These are phyloP conservation scores for Paracanthobrama guichenoti DNA, from an alignment of 2,113 vertebrate species.

Conservation along the genomic window DNA sequence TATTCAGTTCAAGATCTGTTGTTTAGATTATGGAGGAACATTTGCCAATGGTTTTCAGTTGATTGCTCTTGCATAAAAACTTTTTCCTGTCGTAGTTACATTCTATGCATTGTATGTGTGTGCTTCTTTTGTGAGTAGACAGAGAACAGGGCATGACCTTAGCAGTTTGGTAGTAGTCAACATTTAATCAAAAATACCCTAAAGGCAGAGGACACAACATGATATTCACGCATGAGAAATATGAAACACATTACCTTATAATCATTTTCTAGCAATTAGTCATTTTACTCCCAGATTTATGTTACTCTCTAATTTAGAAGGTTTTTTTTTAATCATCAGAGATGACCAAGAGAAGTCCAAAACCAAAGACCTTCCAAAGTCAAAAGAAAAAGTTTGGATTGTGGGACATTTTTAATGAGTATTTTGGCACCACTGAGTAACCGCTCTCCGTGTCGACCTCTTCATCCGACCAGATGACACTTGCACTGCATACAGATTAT, in stretches of 20 bases:
- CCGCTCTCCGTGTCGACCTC: conserved; percentile 25
- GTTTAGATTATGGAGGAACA: neutral
- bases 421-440: conserved; percentile 30
- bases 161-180: neutral
- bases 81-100: neutral
- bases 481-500: conserved; percentile 37
- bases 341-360: conserved; percentile 9
- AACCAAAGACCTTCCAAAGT: conserved; percentile 8
- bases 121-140: neutral
- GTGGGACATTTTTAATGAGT: conserved; percentile 7
- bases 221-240: conserved; percentile 4
- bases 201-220: neutral
- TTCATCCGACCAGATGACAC: conserved; percentile 21
- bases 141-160: neutral
- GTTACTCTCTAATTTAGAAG: conserved; percentile 4
- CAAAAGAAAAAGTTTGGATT: conserved; percentile 4
- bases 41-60: neutral
- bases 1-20: neutral
- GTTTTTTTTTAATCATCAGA: conserved; percentile 1
- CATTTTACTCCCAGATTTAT: conserved; percentile 24
- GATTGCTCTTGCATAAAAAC: neutral
- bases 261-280: conserved; percentile 25
- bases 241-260: neutral
- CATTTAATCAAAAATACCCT: conserved; percentile 1
- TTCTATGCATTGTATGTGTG: neutral